phyloP scores from a whole-genome alignment of 2,113 vertebrate genomes.

The Sterrhoptilus dennistouni region DNA sequence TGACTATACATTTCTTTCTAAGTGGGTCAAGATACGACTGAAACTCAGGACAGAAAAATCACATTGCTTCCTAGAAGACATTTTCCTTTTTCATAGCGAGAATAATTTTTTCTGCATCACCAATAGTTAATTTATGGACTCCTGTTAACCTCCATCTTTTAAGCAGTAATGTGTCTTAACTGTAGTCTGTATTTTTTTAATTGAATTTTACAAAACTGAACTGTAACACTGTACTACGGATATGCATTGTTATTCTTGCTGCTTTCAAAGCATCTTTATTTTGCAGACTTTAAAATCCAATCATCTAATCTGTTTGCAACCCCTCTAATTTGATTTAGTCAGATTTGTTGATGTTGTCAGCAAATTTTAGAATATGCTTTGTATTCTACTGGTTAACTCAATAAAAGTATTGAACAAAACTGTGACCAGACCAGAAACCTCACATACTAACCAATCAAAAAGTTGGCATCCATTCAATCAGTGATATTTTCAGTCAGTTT shows the following conservation, averaged over 20 bases:
- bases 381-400: background rate
- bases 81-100: background rate
- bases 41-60: background rate
- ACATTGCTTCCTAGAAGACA: background rate
- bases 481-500: background rate
- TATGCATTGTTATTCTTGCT: background rate
- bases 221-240: background rate
- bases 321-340: background rate
- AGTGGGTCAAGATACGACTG: background rate
- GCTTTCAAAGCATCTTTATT: background rate
- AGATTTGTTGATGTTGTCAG: background rate
- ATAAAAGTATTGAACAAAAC: background rate
- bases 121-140: background rate
- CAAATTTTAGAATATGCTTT: background rate
- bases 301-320: background rate
- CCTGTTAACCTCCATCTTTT: background rate
- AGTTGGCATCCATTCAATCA: background rate
- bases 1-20: background rate
- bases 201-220: background rate
- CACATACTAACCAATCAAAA: background rate
- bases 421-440: background rate
- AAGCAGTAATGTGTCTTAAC: background rate
- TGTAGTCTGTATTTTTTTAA: background rate
- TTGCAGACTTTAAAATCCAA: background rate
- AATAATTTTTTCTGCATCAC: accelerated